Evolutionary conservation across 2,888 invertebrate genomes (phyloP).

Genomic region (Standfussiana lucernea): DNA sequence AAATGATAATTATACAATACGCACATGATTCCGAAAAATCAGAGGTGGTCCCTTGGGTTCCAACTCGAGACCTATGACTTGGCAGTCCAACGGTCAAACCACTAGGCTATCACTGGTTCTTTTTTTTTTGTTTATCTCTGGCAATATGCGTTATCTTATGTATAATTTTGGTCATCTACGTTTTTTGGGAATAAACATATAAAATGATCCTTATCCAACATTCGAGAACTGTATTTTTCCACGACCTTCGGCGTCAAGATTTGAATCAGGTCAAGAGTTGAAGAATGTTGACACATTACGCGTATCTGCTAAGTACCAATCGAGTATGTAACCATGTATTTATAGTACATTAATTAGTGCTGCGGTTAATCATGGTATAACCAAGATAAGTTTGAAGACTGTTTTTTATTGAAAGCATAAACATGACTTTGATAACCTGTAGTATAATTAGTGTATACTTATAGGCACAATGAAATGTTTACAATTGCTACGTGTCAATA

Average conservation of each 20-base stretch:
- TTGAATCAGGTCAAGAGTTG: constrained; percentile 42
- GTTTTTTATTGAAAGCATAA: constrained; percentile 3
- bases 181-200: too few species aligned
- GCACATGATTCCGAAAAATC: too few species aligned
- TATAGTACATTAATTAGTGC: constrained; percentile 11
- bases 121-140: too few species aligned
- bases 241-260: constrained; percentile 20
- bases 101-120: too few species aligned
- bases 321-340: constrained; percentile 1
- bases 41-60: too few species aligned
- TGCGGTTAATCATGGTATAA: neutral
- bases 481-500: too few species aligned
- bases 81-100: too few species aligned
- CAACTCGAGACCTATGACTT: too few species aligned
- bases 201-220: neutral
- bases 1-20: too few species aligned
- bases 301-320: constrained; percentile 28
- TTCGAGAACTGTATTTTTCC: constrained; percentile 4
- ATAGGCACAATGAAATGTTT: neutral
- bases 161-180: too few species aligned
- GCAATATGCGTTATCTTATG: neutral
- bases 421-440: constrained; percentile 21
- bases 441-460: neutral
- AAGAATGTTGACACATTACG: constrained; percentile 29
- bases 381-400: neutral